These are phyloP conservation scores for Sinelater perroti DNA, from an alignment of 2,888 invertebrate species.

Conservation along the genomic window DNA sequence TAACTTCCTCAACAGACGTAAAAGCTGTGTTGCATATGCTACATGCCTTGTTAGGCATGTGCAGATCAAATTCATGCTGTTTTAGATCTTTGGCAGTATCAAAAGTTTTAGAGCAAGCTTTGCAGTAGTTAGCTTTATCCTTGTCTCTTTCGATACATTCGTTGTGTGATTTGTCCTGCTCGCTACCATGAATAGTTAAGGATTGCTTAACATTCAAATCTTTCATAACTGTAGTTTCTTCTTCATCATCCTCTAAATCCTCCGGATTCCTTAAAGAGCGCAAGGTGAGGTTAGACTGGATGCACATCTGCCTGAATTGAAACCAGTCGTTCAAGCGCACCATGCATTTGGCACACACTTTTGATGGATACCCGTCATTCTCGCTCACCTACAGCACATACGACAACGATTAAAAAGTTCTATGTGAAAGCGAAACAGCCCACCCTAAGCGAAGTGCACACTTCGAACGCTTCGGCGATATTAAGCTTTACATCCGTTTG, in stretches of 20 bases:
- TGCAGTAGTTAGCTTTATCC: slow-evolving; percentile 1
- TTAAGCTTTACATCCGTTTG: slow-evolving; percentile 56
- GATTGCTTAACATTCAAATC: too few relatives aligned
- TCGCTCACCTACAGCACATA: slow-evolving; percentile 45
- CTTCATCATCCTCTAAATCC: too few relatives aligned
- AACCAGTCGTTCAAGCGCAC: slow-evolving; percentile 60
- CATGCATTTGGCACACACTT: slow-evolving; percentile 62
- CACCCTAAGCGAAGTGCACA: slow-evolving; percentile 63
- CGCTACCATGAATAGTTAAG: too few relatives aligned
- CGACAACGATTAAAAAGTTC: background rate
- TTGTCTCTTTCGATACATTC: too few relatives aligned
- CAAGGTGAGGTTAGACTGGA: slow-evolving; percentile 57
- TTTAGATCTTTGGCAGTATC: slow-evolving; percentile 7
- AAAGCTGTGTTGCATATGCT: slow-evolving; percentile 22
- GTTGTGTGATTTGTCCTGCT: too few relatives aligned
- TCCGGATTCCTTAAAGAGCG: slow-evolving; percentile 6
- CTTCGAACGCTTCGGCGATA: slow-evolving; percentile 60
- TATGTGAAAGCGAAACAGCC: slow-evolving; percentile 47
- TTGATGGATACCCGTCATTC: slow-evolving; percentile 61
- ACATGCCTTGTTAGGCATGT: slow-evolving; percentile 14
- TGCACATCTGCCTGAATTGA: slow-evolving; percentile 63
- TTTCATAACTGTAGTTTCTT: too few relatives aligned
- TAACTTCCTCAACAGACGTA: slow-evolving; percentile 16
- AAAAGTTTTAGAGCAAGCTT: slow-evolving; percentile 11
- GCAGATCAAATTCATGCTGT: slow-evolving; percentile 11